Evolutionary conservation across 2,888 invertebrate genomes (phyloP), one percentile per base, ranked within the genome.

Genomic region (Cistogaster globosa): DNA sequence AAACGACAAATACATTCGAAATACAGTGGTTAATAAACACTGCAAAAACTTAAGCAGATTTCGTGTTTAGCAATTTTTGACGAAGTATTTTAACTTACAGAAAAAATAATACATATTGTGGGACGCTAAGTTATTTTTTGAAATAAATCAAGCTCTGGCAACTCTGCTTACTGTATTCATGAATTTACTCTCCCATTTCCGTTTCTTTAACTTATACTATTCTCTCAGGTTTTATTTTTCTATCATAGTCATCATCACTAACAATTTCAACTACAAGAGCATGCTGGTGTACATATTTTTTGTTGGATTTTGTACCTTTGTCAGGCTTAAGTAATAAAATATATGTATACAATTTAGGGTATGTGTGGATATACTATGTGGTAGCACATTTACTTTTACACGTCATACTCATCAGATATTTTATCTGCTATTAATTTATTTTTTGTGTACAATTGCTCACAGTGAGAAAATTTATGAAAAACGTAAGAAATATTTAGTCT

Each of bases 321-420:
- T 45, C 69, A 79, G 57, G 26, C 65, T 36, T 65, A 8, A 53
- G 18, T 26, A 63, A 71, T 71, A 26, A 65, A 57, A 45, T 45
- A 38, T 79, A 79, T 38, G 72, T 79, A 79, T 38, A 79, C 14
- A 65, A 65, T 65, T 11, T 22, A 32, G 79, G 63, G 72, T 48
- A 72, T 72, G 69, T 78, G 51, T 60, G 57, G 9, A 22, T 12
- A 20, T 60, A 20, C 48, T n/a, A 62, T 32, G 60, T 74, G 60
- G 36, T 9, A 36, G 36, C 36, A 20, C 11, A 55, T 48, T 14
- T 48, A 42, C 42, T n/a, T 14, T 16, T 48, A 48, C 16, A n/a
- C 58, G 58, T 67, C 48, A 77, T 26, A 51, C 67, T 22, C 48
- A 48, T 5, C 11, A 65, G 14, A 32, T 57, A 26, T 75, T 63